A percentile compares a stretch with the other conserved stretches of the same genome.
phyloP scores from a whole-genome alignment of 2,797 vertebrate species.

The Myoxocephalus aenaeus region DNA sequence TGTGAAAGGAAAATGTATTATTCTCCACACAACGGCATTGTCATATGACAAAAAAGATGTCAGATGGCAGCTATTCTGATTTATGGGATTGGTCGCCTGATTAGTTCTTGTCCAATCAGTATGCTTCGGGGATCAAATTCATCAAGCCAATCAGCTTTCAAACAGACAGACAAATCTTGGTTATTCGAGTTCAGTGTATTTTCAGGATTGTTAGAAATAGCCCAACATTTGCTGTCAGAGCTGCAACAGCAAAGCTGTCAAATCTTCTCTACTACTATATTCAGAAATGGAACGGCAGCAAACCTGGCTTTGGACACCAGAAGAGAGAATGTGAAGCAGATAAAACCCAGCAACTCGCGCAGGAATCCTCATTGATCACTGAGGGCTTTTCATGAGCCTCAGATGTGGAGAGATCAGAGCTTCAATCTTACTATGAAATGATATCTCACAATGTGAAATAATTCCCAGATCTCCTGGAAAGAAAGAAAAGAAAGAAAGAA shows the following conservation, averaged over 20 bases:
- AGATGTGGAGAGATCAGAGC: slow-evolving; percentile 77
- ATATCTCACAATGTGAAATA: slow-evolving; percentile 74
- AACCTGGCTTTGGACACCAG: slow-evolving; percentile 66
- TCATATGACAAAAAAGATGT: slow-evolving; percentile 74
- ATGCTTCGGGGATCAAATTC: slow-evolving; percentile 51
- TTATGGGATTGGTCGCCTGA: slow-evolving; percentile 64
- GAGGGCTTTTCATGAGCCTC: slow-evolving; percentile 73
- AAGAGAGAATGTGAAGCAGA: slow-evolving; percentile 61
- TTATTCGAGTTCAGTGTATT: slow-evolving; percentile 50
- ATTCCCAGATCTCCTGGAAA: slow-evolving; percentile 70
- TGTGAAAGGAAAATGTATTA: slow-evolving; percentile 79
- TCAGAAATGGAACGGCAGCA: slow-evolving; percentile 61
- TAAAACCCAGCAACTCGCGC: slow-evolving; percentile 63
- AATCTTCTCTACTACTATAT: slow-evolving; percentile 42
- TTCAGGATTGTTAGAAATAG: slow-evolving; percentile 54
- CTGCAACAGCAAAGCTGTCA: slow-evolving; percentile 50
- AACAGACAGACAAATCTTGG: slow-evolving; percentile 40
- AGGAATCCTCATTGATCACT: slow-evolving; percentile 79
- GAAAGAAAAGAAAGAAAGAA: slow-evolving; percentile 24
- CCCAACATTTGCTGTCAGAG: slow-evolving; percentile 36
- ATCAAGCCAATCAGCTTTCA: slow-evolving; percentile 68
- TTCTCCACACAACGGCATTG: slow-evolving; percentile 69
- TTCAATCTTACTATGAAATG: slow-evolving; percentile 71
- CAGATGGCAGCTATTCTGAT: slow-evolving; percentile 66
- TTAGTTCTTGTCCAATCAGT: slow-evolving; percentile 57